A percentile compares a stretch with the other conserved stretches of the same genome.
phyloP scores from a whole-genome alignment of 2,888 invertebrate species.

The Cyaniris semiargus region DNA sequence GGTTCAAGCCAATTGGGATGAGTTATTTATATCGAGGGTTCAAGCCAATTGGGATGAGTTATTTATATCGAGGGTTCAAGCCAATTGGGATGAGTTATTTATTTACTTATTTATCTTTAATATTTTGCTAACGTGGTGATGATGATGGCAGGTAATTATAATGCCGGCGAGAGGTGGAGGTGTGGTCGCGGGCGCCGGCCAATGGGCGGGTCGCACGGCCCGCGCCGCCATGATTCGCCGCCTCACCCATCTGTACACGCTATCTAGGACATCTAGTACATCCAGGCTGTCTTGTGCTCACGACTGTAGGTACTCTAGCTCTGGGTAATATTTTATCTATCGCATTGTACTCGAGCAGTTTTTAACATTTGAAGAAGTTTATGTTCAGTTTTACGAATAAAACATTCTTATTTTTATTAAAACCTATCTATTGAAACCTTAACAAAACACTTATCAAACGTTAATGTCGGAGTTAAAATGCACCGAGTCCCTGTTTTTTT shows the following conservation, averaged over 20 bases:
- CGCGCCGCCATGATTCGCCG: slow-evolving; percentile 7
- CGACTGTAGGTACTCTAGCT: neutral
- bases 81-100: no score
- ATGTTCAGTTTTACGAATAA: neutral
- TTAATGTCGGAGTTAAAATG: no score
- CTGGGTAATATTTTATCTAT: neutral
- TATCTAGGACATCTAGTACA: neutral
- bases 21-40: no score
- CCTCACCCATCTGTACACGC: neutral
- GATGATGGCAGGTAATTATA: neutral
- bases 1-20: no score
- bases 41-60: no score
- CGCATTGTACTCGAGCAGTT: neutral
- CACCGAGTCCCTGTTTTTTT: no score
- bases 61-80: no score
- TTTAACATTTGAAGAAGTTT: neutral
- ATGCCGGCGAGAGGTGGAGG: slow-evolving; percentile 9
- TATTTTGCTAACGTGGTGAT: neutral
- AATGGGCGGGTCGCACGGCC: neutral
- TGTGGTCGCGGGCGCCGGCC: neutral
- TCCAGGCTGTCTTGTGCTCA: neutral
- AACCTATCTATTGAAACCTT: no score
- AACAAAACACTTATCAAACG: no score
- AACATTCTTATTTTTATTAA: neutral
- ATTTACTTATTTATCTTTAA: no score